Conservation (phyloP, 30 jellyfish, hydroid and myxozoan genomes). For the Cassiopea xamachana region DNA sequence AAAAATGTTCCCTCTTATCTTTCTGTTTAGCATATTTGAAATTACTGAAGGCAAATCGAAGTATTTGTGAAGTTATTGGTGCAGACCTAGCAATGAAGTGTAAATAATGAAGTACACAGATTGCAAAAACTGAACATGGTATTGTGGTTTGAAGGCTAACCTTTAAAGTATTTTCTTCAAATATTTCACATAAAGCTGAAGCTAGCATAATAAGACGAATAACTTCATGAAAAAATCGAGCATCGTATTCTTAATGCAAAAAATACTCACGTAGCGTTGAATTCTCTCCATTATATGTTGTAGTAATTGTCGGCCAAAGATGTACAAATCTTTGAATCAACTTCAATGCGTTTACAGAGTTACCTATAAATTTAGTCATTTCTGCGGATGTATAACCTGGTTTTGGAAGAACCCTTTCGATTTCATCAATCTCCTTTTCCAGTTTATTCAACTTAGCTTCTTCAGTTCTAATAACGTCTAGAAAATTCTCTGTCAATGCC, state of each 20-base stretch:
- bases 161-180: no score
- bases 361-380: constrained; percentile 42
- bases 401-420: constrained; percentile 28
- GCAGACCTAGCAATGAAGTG: no score
- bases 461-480: constrained; percentile 48
- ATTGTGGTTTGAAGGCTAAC: no score
- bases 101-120: no score
- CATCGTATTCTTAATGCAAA: background rate
- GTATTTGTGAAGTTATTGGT: no score
- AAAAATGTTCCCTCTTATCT: no score
- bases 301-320: constrained; percentile 78
- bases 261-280: constrained; percentile 26
- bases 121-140: no score
- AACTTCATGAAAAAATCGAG: background rate
- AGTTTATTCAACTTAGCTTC: constrained; percentile 71
- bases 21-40: no score
- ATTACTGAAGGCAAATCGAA: no score
- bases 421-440: constrained; percentile 37
- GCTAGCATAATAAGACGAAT: no score
- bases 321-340: constrained; percentile 59
- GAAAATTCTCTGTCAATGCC: constrained; percentile 51
- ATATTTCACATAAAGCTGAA: no score
- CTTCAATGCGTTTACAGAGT: constrained; percentile 63
- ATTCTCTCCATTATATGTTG: constrained; percentile 22
- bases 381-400: constrained; percentile 23